Base-by-base conservation (phyloP, 2,888 invertebrate species). In the Parnassius orleans region DNA sequence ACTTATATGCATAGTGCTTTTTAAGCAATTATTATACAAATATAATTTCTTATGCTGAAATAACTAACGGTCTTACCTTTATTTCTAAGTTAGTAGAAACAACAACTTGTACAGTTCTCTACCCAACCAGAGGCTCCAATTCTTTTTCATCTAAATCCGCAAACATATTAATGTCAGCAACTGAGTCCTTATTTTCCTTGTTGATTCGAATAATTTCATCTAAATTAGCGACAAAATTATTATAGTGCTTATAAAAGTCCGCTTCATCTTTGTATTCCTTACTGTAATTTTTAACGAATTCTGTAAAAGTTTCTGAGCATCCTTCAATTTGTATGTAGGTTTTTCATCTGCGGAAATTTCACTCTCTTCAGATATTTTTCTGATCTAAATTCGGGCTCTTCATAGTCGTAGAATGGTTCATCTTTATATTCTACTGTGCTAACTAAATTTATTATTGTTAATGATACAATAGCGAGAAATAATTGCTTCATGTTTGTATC, bases 131-230 rank as follows among this genome's bases (percentile, higher is more conserved):
- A 9, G 15, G 1, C 54, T 48, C 53, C 7, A 76, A 57, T 68
- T 84, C 82, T 0, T 70, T 69, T 2, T 71, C 65, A 11, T 70
- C 69, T 41, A 76, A 72, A 69, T 87, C 87, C 11, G 86, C 60
- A 65, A 86, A 86, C 63, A 76, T 64, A 66, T 87, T 87, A 51
- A 89, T 86, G 51, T 77, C 83, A 53, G 69, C 64, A 10, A 75
- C 61, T 10, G 72, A 71, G 12, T 63, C 63, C 10, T 68, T 69
- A n/a, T n/a, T 62, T 42, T 75, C 69, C 10, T 73, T 72, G 66
- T 88, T 89, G 11, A 79, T 60, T 10, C 64, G 69, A 64, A 83
- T 89, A 10, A 89, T 86, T 14, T 78, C 77, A 57, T 77, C 74
- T 60, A 89, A 73, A 62, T 75, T 84, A 3, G 76, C 69, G 9